These are phyloP conservation scores for Dasypolia templi DNA, from an alignment of 2,888 invertebrate species.

Conservation along the genomic window DNA sequence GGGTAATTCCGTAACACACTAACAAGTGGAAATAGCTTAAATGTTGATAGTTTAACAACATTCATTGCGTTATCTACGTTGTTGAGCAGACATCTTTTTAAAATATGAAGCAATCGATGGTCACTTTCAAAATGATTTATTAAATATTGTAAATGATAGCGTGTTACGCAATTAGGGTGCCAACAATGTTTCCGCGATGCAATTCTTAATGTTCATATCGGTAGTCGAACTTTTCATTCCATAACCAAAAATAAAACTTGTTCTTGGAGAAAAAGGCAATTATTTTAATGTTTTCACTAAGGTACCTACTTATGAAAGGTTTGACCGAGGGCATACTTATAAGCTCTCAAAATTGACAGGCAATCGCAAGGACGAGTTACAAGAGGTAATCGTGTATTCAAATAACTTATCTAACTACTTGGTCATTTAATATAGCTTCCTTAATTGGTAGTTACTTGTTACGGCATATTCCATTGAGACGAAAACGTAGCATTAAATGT, in stretches of 20 bases:
- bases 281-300: background rate
- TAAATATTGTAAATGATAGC: too few species aligned
- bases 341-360: background rate
- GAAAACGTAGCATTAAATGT: slow-evolving; percentile 24
- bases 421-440: slow-evolving; percentile 6
- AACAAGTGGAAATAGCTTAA: too few species aligned
- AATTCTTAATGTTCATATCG: background rate
- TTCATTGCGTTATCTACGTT: too few species aligned
- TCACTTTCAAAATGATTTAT: too few species aligned
- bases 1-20: too few species aligned
- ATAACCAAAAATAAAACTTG: background rate
- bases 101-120: too few species aligned
- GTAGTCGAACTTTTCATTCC: background rate
- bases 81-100: too few species aligned
- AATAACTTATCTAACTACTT: slow-evolving; percentile 1
- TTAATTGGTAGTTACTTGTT: slow-evolving; percentile 22
- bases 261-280: background rate
- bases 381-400: slow-evolving; percentile 6
- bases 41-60: too few species aligned
- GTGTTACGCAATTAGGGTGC: too few species aligned
- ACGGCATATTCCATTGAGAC: slow-evolving; percentile 20
- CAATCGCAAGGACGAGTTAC: slow-evolving; percentile 4
- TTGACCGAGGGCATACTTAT: slow-evolving; percentile 5
- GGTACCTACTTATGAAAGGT: background rate
- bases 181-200: background rate